phyloP scores from a whole-genome alignment of 2,888 invertebrate genomes.

The Cerastis rubricosa region DNA sequence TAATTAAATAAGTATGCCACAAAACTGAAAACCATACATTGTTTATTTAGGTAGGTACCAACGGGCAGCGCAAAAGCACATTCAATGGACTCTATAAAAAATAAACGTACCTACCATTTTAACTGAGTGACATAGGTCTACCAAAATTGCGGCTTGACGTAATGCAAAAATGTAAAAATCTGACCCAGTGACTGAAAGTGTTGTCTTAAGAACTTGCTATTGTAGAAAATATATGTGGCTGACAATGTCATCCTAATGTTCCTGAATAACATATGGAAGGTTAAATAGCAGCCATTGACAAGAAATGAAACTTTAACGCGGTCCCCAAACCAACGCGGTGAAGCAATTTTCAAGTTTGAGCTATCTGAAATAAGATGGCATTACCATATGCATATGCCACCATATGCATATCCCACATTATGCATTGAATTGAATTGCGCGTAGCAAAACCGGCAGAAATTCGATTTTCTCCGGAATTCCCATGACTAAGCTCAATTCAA shows the following conservation, averaged over 20 bases:
- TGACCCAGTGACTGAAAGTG: too few relatives aligned
- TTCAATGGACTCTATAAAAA: background rate
- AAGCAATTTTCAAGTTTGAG: background rate
- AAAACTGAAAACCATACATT: slow-evolving; percentile 2
- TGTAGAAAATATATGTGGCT: background rate
- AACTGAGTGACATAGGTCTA: background rate
- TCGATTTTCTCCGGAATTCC: background rate
- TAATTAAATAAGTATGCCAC: background rate
- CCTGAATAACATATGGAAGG: background rate
- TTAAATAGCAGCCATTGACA: background rate
- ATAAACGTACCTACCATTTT: background rate
- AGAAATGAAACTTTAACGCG: background rate
- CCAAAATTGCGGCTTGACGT: background rate
- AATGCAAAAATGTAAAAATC: too few relatives aligned
- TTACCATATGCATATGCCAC: too few relatives aligned
- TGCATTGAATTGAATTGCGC: background rate
- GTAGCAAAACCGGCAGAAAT: background rate
- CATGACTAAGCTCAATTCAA: background rate
- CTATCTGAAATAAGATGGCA: background rate
- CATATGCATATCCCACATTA: too few relatives aligned
- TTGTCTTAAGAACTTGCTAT: background rate
- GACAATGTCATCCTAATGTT: background rate
- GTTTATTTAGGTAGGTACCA: background rate
- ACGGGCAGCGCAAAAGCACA: background rate
- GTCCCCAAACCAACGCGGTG: background rate